phyloP scores from a whole-genome alignment of 2,797 vertebrate species.

The Loris lydekkerianus region DNA sequence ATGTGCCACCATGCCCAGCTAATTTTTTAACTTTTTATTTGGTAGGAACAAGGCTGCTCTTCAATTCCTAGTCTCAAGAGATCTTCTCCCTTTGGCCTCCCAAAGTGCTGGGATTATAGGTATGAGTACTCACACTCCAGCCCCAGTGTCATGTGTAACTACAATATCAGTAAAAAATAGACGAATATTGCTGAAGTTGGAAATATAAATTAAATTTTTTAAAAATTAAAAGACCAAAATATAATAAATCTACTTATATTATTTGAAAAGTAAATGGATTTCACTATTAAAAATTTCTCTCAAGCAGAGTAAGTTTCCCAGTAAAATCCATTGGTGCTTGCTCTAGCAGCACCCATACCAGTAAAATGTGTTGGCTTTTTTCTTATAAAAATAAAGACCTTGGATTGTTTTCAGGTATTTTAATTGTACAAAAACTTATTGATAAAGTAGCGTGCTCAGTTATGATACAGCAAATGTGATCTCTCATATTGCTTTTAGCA shows the following conservation, averaged over 20 bases:
- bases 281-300: slow-evolving; percentile 12
- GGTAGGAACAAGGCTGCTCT: not conserved
- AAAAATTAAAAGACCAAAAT: slow-evolving; percentile 45
- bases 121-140: not conserved
- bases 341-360: not conserved
- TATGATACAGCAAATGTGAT: slow-evolving; percentile 17
- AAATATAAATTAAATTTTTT: slow-evolving; percentile 4
- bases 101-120: not conserved
- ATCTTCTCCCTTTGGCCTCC: not conserved
- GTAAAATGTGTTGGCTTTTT: slow-evolving; percentile 5
- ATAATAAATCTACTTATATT: not conserved
- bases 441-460: not conserved
- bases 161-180: not conserved
- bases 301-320: not conserved
- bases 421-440: slow-evolving; percentile 23
- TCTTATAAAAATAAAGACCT: slow-evolving; percentile 52
- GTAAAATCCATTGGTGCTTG: not conserved
- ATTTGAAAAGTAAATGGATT: slow-evolving; percentile 34
- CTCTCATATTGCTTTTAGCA: slow-evolving; percentile 9
- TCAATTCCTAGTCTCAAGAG: not conserved
- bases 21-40: not conserved
- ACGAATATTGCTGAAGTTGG: not conserved
- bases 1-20: not conserved
- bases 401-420: slow-evolving; percentile 52
- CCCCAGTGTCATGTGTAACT: not conserved